Evolutionary conservation across 2,797 vertebrate species (phyloP).

Genomic region (Melanotaenia pygmaea): DNA sequence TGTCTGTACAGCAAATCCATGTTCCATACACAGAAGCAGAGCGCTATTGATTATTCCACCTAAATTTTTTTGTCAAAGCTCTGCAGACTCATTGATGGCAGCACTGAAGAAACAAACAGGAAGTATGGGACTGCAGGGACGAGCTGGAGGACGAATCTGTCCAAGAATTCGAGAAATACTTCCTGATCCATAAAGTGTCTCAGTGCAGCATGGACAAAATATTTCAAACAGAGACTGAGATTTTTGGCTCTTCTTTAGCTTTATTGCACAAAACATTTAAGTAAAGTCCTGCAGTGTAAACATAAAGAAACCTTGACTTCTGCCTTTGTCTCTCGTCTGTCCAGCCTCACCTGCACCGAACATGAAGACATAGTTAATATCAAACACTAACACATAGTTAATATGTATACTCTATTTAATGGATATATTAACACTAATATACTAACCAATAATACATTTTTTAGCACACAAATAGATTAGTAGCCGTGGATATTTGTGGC

Average conservation of each 20-base stretch:
- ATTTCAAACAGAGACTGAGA: constrained; percentile 11
- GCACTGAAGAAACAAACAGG: not conserved
- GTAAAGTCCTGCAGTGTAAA: not conserved
- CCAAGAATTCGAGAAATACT: not conserved
- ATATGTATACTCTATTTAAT: not conserved
- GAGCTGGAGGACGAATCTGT: not conserved
- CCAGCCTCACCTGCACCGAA: not conserved
- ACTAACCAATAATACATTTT: not conserved
- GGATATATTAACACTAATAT: not conserved
- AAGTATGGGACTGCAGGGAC: not conserved
- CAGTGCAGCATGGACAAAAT: not conserved
- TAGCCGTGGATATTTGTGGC: constrained; percentile 8
- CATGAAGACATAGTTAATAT: not conserved
- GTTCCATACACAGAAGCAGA: constrained; percentile 3
- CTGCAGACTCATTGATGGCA: not conserved
- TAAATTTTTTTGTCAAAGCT: not conserved
- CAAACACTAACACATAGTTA: not conserved
- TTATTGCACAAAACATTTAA: constrained; percentile 9
- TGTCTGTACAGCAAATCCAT: not conserved
- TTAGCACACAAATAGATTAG: constrained; percentile 1
- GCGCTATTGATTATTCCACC: not conserved
- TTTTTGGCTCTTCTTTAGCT: not conserved
- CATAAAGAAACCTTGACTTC: constrained; percentile 1
- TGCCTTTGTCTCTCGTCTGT: not conserved
- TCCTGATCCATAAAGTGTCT: not conserved